A percentile compares a stretch with the other conserved stretches of the same genome.
Evolutionary conservation across 2,113 vertebrate genomes (phyloP).

Genomic region (Gymnogyps californianus): DNA sequence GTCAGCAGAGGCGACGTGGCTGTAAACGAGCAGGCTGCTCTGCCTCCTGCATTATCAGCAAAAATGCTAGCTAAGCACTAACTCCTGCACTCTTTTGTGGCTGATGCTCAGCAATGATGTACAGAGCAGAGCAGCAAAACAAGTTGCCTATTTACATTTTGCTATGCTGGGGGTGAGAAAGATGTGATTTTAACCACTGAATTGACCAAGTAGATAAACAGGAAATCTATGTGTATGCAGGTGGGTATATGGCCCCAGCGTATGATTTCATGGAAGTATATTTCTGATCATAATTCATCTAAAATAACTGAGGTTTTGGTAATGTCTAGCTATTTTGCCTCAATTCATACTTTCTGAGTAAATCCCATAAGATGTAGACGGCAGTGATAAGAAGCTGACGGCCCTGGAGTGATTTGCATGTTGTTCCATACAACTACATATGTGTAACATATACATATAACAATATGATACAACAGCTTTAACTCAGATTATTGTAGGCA

Average conservation of each 20-base stretch:
- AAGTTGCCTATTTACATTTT: neutral
- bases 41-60: neutral
- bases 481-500: neutral
- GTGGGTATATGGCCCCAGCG: neutral
- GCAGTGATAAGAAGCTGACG: neutral
- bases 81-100: constrained; percentile 1
- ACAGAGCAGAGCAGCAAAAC: neutral
- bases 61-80: neutral
- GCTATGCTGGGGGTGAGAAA: neutral
- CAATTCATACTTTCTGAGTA: neutral
- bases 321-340: neutral
- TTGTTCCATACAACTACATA: neutral
- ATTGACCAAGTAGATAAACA: neutral
- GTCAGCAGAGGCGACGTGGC: neutral
- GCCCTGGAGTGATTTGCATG: neutral
- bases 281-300: neutral
- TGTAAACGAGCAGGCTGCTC: neutral
- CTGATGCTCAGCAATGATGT: neutral
- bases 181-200: neutral
- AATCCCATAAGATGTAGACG: neutral
- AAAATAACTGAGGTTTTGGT: neutral
- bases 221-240: neutral
- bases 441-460: neutral
- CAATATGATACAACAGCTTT: neutral
- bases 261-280: neutral